A percentile compares a stretch with the other conserved stretches of the same genome.
Conservation (phyloP, 2,888 invertebrate genomes). For the Parnassius orleans region DNA sequence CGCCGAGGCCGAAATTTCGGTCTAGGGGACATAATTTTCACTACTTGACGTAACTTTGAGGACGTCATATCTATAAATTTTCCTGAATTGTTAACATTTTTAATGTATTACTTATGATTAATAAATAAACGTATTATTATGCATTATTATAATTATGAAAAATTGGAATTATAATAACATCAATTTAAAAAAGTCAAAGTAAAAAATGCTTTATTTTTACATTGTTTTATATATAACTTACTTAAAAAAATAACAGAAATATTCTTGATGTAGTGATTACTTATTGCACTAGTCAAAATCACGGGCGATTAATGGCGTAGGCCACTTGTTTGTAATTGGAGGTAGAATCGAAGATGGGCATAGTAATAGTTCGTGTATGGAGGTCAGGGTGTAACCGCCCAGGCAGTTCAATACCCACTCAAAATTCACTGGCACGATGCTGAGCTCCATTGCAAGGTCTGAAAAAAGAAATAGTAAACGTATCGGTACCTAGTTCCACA, state of each 20-base stretch:
- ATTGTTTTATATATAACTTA: background rate
- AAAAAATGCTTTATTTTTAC: background rate
- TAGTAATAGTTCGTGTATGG: constrained; percentile 57
- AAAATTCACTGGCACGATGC: constrained; percentile 68
- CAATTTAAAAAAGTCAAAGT: background rate
- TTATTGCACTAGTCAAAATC: constrained; percentile 38
- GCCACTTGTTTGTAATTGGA: constrained; percentile 49
- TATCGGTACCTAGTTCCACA: no score
- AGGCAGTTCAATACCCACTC: constrained; percentile 76
- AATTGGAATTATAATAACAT: no score
- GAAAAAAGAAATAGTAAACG: constrained; percentile 32
- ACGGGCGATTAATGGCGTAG: constrained; percentile 44
- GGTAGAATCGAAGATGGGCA: constrained; percentile 52
- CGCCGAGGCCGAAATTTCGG: no score
- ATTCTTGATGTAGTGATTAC: no score
- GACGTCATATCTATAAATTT: no score
- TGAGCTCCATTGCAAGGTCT: constrained; percentile 63
- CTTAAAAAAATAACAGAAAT: no score
- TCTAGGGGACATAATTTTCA: no score
- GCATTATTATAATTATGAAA: no score
- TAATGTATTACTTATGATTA: no score
- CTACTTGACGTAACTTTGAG: no score
- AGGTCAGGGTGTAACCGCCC: constrained; percentile 55
- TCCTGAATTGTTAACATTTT: no score
- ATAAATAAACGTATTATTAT: no score